Percentiles rank a stretch among this genome's conserved stretches.
Evolutionary conservation across 2,888 invertebrate genomes (phyloP).

Genomic region (Ernsta delagoae): DNA sequence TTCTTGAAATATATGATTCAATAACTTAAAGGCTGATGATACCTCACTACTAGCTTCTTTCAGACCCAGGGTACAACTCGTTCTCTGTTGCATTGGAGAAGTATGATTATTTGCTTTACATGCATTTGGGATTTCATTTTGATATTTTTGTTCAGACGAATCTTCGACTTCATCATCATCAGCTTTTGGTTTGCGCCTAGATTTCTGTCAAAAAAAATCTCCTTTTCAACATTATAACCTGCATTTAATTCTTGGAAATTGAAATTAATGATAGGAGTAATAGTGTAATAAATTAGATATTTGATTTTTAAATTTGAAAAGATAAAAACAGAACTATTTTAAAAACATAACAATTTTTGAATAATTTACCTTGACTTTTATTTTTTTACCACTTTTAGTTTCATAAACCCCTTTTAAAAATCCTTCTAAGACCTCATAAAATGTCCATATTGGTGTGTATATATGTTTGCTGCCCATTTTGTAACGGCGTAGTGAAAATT

Average conservation of each 20-base stretch:
- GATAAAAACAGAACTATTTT: too few species aligned
- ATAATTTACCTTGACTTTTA: conserved; percentile 22
- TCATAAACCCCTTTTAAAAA: conserved; percentile 32
- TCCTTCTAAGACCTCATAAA: conserved; percentile 27
- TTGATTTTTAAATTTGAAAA: too few species aligned
- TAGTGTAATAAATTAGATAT: too few species aligned
- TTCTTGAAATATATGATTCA: conserved; percentile 29
- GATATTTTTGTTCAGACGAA: conserved; percentile 8
- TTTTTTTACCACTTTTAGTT: conserved; percentile 32
- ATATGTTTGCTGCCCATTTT: conserved; percentile 34
- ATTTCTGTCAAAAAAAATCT: conserved; percentile 7
- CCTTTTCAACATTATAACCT: too few species aligned
- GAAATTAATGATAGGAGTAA: too few species aligned
- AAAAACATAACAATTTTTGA: too few species aligned
- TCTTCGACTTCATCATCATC: background rate
- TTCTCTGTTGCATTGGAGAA: background rate
- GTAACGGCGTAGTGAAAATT: conserved; percentile 16
- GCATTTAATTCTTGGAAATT: too few species aligned
- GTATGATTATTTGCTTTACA: conserved; percentile 1
- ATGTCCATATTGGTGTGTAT: conserved; percentile 36
- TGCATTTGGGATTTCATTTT: background rate
- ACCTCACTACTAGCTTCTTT: conserved; percentile 34
- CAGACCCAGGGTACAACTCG: conserved; percentile 13
- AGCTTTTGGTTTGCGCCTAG: background rate
- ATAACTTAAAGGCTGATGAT: conserved; percentile 24